These are phyloP conservation scores for Teleopsis dalmanni DNA, from an alignment of 1,140 invertebrate species.

Conservation along the genomic window DNA sequence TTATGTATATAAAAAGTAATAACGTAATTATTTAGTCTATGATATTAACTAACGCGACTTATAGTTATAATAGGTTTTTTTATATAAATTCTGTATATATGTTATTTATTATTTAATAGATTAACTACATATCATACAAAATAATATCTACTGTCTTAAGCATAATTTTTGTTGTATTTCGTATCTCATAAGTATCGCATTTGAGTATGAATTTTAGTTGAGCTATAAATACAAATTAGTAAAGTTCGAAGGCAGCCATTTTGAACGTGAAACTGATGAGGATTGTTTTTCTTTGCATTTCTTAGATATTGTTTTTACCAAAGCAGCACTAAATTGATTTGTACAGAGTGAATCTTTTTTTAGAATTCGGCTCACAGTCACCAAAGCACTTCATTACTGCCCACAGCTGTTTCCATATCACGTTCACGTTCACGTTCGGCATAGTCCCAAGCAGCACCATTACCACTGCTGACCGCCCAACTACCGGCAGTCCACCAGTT, in stretches of 20 bases:
- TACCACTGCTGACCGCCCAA: not conserved
- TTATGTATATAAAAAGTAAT: no score
- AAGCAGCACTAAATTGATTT: not conserved
- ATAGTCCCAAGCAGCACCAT: not conserved
- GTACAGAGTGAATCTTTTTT: not conserved
- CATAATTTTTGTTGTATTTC: no score
- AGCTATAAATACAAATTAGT: not conserved
- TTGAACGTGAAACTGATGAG: no score
- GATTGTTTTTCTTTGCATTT: no score
- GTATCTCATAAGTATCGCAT: not conserved
- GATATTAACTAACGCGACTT: no score
- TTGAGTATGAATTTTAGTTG: not conserved
- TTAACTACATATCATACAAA: no score
- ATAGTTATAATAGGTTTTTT: no score
- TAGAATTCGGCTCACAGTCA: constrained; percentile 6
- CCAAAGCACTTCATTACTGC: constrained; percentile 3
- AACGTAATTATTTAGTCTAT: no score
- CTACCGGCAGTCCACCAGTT: constrained; percentile 13
- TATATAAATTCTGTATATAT: no score
- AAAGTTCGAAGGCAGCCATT: not conserved
- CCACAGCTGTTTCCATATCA: not conserved
- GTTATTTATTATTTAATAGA: no score
- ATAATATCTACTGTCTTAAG: no score
- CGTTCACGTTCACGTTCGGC: constrained; percentile 4
- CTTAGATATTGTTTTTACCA: no score